Base-by-base conservation (phyloP, 1,140 invertebrate species). In the Megathymus violae region DNA sequence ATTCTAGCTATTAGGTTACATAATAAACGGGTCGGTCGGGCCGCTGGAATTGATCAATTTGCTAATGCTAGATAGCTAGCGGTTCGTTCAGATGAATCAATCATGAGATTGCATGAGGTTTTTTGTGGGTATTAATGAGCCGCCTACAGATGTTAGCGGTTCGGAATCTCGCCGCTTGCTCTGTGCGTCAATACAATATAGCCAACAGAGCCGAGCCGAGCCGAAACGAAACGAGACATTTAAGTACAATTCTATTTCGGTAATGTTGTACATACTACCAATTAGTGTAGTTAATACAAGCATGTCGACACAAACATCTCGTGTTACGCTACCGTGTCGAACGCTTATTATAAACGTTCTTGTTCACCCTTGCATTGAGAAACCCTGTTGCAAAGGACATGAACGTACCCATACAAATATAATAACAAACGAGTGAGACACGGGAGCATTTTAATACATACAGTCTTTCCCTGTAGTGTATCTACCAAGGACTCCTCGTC, bases 61-160 rank as follows among this genome's bases (percentile, higher is more conserved):
- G 64, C 78, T 72, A 62, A 70, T 71, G 65, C 52, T 52, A 69
- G 68, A 79, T 73, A 81, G 69, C 72, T 72, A 78, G 71, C 66
- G 63, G 71, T 80, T 76, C 75, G 71, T 78, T 78, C 71, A 70
- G 72, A 85, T 68, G 72, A 82, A 82, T 82, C 83, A 85, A 88
- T 88, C 79, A 82, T 76, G 71, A 71, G 48, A 66, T 60, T 69
- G 69, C 66, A 71, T 59, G 67, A 47, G 71, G 40, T 79, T 82
- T 86, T 58, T 85, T 83, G 79, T 72, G 61, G 70, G 64, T 69
- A 70, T 78, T 82, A 82, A 84, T 74, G 73, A 85, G 80, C 72
- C 69, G 74, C 62, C 75, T 69, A 22, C 19, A 22, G 19, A 22
- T 3, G 2, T 22, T 3, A 22, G n/a, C n/a, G n/a, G n/a, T n/a